These are phyloP conservation scores for Syrmaticus mikado DNA, from an alignment of 2,113 vertebrate genomes.

Conservation along the genomic window DNA sequence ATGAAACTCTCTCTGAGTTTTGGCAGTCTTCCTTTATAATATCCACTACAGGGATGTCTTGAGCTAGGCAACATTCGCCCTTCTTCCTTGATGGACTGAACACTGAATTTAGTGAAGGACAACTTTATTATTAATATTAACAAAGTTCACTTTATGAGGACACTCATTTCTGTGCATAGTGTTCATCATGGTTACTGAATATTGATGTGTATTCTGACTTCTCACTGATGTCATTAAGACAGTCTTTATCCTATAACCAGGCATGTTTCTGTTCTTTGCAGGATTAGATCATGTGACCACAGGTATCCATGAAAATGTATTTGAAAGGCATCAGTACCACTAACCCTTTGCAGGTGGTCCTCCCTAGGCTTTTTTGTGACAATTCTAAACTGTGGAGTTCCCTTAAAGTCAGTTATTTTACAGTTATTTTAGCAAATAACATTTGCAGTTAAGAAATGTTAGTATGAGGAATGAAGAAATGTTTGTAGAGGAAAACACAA, in stretches of 20 bases:
- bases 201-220: accelerated
- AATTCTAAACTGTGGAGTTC: neutral
- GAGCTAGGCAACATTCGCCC: neutral
- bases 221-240: neutral
- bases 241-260: neutral
- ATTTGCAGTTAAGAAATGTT: neutral
- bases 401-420: neutral
- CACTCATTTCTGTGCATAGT: neutral
- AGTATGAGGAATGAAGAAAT: neutral
- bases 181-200: neutral
- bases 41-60: neutral
- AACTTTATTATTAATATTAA: neutral
- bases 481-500: neutral
- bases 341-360: neutral
- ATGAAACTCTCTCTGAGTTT: neutral
- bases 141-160: neutral
- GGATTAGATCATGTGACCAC: neutral
- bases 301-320: neutral
- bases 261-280: neutral
- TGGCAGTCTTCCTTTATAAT: neutral
- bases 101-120: neutral
- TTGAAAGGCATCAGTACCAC: neutral
- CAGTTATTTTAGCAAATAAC: neutral
- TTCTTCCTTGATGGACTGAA: neutral
- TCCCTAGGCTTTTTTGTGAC: neutral